Base-by-base conservation (phyloP, 2,797 vertebrate genomes). In the Macrochelys suwanniensis region DNA sequence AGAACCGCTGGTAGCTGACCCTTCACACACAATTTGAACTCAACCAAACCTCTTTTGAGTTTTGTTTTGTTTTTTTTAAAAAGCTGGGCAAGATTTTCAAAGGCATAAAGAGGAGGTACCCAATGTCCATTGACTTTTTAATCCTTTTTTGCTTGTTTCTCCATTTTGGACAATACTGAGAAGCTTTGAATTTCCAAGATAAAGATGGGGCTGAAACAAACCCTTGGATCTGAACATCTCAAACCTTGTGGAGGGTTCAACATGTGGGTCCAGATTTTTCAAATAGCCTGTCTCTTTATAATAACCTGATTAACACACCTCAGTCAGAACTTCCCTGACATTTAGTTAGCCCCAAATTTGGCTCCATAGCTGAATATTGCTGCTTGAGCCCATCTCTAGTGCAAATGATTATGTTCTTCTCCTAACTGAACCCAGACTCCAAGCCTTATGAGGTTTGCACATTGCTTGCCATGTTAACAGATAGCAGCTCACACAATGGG, bases 391-490 rank as follows among this genome's bases (percentile, higher is more conserved):
- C 71, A 76, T 76, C 71, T 28, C 42, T 76, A 76, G 12, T 28
- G 23, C 25, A 76, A 45, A 47, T 82, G 92, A 94, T 93, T 94
- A 92, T 94, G 95, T 93, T 89, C 81, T 97, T 84, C 81, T 87
- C 26, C 94, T 89, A 94, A 87, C 76, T 89, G 23, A 6, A 54
- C 87, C 23, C 42, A 47, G 21, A 76, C 59, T 53, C 49, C 31
- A 42, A 33, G 50, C 65, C 28, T 95, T 93, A 51, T 71, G 65
- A 95, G 88, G 23, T 31, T 82, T 79, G 79, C 49, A 23, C 74
- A 28, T 5, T 6, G 82, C 89, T 7, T 89, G 82, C 89, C 84
- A 71, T 83, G 83, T 89, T 89, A n/a, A 91, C 26, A 17, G 37
- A 76, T 81, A 83, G 9, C 53, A 82, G 81, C 65, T 59, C 68